Evolutionary conservation across 2,113 vertebrate species (phyloP).

Genomic region (Hemiprocne comata): DNA sequence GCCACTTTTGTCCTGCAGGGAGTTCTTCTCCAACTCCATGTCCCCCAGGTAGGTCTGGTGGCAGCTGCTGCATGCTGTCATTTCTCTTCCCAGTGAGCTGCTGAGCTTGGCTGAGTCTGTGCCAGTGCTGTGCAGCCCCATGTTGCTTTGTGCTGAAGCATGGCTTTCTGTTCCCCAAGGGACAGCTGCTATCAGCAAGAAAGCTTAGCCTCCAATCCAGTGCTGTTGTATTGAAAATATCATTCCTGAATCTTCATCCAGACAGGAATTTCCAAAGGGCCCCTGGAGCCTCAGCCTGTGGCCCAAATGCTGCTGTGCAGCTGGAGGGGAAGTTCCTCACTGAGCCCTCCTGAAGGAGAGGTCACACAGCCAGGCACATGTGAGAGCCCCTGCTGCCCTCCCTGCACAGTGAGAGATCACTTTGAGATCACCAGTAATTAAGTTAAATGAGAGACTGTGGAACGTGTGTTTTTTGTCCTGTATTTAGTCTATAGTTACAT

Average conservation of each 20-base stretch:
- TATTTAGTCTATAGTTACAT: not conserved
- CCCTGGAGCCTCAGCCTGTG: not conserved
- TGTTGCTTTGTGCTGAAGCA: not conserved
- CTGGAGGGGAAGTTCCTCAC: not conserved
- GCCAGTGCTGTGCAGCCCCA: not conserved
- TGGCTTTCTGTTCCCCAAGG: not conserved
- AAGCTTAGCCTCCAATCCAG: not conserved
- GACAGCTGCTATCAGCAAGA: not conserved
- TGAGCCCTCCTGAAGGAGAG: not conserved
- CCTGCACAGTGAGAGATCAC: not conserved
- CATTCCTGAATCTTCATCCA: not conserved
- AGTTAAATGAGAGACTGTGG: not conserved
- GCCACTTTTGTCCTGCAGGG: constrained; percentile 81
- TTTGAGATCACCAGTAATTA: not conserved
- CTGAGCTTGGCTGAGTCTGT: not conserved
- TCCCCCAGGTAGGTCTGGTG: constrained; percentile 48
- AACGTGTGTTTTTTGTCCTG: not conserved
- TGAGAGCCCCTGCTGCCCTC: not conserved
- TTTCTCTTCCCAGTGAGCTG: not conserved
- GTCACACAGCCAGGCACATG: not conserved
- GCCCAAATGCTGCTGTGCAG: not conserved
- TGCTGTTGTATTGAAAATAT: not conserved
- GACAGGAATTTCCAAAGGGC: not conserved
- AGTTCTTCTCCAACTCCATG: constrained; percentile 66
- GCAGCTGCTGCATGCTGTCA: not conserved